Conservation (phyloP, 2,113 vertebrate genomes). For the Melanocharis versteri region DNA sequence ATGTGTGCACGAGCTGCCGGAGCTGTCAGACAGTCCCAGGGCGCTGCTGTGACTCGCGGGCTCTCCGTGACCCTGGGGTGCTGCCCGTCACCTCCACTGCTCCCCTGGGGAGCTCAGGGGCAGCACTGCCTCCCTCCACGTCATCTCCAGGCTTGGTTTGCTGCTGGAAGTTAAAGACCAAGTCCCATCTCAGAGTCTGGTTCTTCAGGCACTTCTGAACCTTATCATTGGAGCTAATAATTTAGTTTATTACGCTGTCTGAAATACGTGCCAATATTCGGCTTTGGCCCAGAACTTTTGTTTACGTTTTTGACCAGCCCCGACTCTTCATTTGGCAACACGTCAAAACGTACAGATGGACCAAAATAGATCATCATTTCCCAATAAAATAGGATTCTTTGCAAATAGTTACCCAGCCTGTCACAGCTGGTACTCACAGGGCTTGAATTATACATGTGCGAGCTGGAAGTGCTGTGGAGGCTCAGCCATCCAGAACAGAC, state of each 20-base stretch:
- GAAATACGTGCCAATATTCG: not conserved
- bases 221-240: not conserved
- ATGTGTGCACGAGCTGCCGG: not conserved
- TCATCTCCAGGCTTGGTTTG: not conserved
- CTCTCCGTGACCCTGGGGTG: rapidly evolving
- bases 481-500: not conserved
- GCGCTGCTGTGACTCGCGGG: rapidly evolving
- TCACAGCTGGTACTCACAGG: conserved; percentile 6
- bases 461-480: not conserved
- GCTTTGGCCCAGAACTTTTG: not conserved
- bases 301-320: not conserved
- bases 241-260: not conserved
- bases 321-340: not conserved
- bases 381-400: conserved; percentile 9
- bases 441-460: conserved; percentile 33
- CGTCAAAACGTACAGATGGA: not conserved
- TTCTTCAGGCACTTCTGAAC: not conserved
- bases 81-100: not conserved
- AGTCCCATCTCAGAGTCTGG: not conserved
- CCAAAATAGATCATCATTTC: conserved; percentile 12
- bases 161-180: not conserved
- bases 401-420: not conserved
- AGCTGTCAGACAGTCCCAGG: not conserved
- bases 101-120: not conserved
- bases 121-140: not conserved